Percentiles rank a stretch among this genome's conserved stretches.
Evolutionary conservation across 64 coral and sea anemone species (phyloP).

Genomic region (Montipora foliosa): DNA sequence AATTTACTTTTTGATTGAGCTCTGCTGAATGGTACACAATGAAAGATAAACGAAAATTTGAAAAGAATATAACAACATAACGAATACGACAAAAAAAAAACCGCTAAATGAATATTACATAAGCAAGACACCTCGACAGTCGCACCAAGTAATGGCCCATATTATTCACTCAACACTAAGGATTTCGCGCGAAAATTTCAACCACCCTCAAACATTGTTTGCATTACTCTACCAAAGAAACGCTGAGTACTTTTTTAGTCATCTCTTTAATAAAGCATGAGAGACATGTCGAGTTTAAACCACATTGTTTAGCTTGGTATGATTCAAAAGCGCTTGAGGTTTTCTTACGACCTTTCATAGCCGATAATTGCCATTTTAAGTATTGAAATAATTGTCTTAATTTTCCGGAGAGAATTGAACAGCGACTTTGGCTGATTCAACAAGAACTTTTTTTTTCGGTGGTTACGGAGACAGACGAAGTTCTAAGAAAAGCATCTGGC

Average conservation of each 20-base stretch:
- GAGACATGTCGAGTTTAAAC: not conserved
- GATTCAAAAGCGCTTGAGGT: not conserved
- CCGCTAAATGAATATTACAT: too few relatives aligned
- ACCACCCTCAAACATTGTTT: not conserved
- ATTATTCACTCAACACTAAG: too few relatives aligned
- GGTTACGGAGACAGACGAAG: not conserved
- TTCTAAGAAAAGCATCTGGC: not conserved
- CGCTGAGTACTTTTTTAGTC: not conserved
- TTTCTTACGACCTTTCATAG: not conserved
- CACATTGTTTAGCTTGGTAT: not conserved
- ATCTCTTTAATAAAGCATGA: not conserved
- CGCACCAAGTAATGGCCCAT: too few relatives aligned
- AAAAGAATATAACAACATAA: too few relatives aligned
- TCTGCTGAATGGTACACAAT: too few relatives aligned
- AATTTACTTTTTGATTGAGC: too few relatives aligned
- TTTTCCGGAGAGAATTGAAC: not conserved
- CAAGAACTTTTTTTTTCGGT: not conserved
- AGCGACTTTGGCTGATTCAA: not conserved
- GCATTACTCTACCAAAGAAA: not conserved
- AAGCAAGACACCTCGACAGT: too few relatives aligned
- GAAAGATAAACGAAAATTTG: too few relatives aligned
- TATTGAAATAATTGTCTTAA: not conserved
- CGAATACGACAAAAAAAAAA: too few relatives aligned
- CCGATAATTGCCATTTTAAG: slow-evolving; percentile 9
- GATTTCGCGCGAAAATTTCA: too few relatives aligned